A percentile compares a stretch with the other conserved stretches of the same genome.
Evolutionary conservation across 2,113 vertebrate species (phyloP).

Genomic region (Ammodytes marinus): DNA sequence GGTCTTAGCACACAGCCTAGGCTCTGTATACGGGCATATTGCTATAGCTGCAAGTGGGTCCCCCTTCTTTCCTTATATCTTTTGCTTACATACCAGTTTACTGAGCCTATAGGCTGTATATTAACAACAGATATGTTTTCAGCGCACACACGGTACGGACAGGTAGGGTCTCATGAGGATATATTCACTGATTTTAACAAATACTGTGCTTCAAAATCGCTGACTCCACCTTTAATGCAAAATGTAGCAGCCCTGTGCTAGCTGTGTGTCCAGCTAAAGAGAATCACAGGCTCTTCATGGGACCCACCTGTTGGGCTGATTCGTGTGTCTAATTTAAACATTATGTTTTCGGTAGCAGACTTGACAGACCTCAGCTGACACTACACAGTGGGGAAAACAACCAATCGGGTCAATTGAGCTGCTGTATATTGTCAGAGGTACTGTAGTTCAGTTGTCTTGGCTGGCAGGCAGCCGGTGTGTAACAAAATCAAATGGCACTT

Average conservation of each 20-base stretch:
- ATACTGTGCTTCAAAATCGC: no score
- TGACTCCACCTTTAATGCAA: constrained; percentile 76
- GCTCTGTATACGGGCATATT: no score
- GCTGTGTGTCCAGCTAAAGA: constrained; percentile 78
- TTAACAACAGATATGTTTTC: no score
- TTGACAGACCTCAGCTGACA: constrained; percentile 3
- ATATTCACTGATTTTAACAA: no score
- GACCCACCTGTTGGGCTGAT: constrained; percentile 89
- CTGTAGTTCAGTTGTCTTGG: constrained; percentile 36
- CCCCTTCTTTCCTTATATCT: no score
- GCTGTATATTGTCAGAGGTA: constrained; percentile 11
- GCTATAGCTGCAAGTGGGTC: no score
- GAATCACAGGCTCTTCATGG: constrained; percentile 83
- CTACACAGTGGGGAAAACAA: constrained; percentile 40
- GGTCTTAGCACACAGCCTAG: no score
- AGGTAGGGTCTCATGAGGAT: no score
- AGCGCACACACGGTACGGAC: no score
- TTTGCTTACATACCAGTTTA: no score
- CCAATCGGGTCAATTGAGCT: background rate
- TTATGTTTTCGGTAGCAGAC: constrained; percentile 71
- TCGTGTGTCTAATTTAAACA: constrained; percentile 83
- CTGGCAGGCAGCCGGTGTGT: background rate
- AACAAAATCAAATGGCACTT: constrained; percentile 52
- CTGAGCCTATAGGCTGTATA: no score
- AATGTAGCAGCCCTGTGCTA: constrained; percentile 67